Conservation (phyloP, 2,113 vertebrate species). For the Crotalus viridis region DNA sequence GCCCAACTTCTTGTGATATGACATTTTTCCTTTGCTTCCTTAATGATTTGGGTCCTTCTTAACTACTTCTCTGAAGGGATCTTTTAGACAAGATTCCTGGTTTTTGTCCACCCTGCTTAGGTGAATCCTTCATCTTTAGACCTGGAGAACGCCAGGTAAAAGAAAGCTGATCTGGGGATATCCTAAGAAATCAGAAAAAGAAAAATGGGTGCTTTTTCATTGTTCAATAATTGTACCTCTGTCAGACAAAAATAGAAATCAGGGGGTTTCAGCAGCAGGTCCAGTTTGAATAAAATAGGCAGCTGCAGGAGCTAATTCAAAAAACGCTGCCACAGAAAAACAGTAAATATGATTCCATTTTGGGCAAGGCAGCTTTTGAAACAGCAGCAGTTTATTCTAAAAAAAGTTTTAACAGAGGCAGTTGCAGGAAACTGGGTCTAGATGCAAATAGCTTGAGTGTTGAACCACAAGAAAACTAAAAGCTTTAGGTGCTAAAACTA, state of each 20-base stretch:
- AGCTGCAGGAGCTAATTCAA: not conserved
- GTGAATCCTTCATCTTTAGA: too few relatives aligned
- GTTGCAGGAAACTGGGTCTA: not conserved
- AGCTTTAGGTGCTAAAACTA: not conserved
- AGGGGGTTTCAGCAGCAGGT: not conserved
- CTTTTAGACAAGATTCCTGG: too few relatives aligned
- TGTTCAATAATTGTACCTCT: not conserved
- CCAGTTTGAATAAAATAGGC: not conserved
- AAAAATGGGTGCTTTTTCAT: not conserved
- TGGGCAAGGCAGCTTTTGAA: too few relatives aligned
- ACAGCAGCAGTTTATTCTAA: not conserved
- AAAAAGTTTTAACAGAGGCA: not conserved
- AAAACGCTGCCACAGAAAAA: not conserved
- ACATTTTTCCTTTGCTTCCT: too few relatives aligned
- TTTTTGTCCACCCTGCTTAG: too few relatives aligned
- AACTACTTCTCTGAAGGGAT: too few relatives aligned
- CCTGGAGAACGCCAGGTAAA: not conserved
- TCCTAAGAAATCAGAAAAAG: not conserved
- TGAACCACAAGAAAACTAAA: not conserved
- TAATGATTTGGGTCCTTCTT: too few relatives aligned
- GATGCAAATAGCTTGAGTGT: not conserved
- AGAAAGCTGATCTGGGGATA: not conserved
- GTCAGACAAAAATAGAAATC: not conserved
- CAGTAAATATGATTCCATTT: not conserved
- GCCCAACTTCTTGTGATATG: too few relatives aligned